Conservation (phyloP, 2,113 vertebrate genomes). For the Tretioscincus oriximinensis region DNA sequence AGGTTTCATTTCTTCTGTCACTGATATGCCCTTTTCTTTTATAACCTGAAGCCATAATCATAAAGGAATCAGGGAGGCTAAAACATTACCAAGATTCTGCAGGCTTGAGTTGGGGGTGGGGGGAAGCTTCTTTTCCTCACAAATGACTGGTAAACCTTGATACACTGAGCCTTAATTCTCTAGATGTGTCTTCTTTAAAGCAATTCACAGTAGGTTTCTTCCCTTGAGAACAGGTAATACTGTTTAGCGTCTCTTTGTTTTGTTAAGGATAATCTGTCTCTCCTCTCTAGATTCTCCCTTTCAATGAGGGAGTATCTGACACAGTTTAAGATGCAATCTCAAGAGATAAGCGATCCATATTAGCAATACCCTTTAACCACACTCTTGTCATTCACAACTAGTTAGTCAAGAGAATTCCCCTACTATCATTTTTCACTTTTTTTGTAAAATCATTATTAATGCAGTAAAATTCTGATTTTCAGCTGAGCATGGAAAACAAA, state of each 20-base stretch:
- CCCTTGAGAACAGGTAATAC: slow-evolving; percentile 16
- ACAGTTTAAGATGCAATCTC: not conserved
- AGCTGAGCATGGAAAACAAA: too few species aligned
- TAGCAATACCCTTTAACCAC: not conserved
- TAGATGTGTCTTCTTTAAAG: slow-evolving; percentile 19
- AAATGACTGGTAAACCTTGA: slow-evolving; percentile 19
- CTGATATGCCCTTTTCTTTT: slow-evolving; percentile 16
- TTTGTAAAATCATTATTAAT: not conserved
- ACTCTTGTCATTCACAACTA: not conserved
- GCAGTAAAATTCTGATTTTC: not conserved
- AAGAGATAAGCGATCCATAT: not conserved
- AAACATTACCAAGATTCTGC: not conserved
- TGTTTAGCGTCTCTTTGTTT: not conserved
- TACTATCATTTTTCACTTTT: not conserved
- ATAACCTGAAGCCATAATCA: slow-evolving; percentile 1
- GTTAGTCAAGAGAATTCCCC: not conserved
- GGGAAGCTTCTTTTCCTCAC: slow-evolving; percentile 31
- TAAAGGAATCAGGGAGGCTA: slow-evolving; percentile 5
- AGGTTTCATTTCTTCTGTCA: not conserved
- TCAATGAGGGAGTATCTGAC: not conserved
- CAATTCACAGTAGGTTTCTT: slow-evolving; percentile 12
- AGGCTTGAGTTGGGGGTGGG: not conserved
- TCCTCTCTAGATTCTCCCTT: not conserved
- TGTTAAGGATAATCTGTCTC: slow-evolving; percentile 12
- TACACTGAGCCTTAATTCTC: slow-evolving; percentile 23